These are phyloP conservation scores for Corvus cornix DNA, from an alignment of 2,113 vertebrate genomes.

Conservation along the genomic window DNA sequence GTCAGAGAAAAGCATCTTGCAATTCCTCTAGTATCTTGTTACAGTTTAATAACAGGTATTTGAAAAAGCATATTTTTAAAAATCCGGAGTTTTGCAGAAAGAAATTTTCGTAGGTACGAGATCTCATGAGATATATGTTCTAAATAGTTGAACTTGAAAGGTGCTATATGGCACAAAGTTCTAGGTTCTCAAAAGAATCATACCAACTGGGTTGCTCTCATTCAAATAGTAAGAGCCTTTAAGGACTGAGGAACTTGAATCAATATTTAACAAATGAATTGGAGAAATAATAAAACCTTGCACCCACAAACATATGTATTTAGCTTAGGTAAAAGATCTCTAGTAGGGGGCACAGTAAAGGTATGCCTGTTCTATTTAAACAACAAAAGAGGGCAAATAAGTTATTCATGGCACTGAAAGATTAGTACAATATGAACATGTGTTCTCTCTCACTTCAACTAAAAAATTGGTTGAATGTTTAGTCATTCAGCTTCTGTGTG, in stretches of 20 bases:
- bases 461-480: background rate
- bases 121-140: background rate
- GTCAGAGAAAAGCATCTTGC: background rate
- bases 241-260: background rate
- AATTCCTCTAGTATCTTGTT: background rate
- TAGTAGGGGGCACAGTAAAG: background rate
- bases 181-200: background rate
- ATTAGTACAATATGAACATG: background rate
- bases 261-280: background rate
- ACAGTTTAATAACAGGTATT: background rate
- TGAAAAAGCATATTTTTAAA: background rate
- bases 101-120: background rate
- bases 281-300: background rate
- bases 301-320: rapidly evolving
- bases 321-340: background rate
- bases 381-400: background rate
- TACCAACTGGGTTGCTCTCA: background rate
- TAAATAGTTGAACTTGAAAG: background rate
- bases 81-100: background rate
- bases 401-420: background rate
- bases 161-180: background rate
- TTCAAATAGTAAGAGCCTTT: background rate
- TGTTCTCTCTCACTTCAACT: background rate
- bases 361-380: background rate
- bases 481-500: background rate